Evolutionary conservation across 2,113 vertebrate genomes (phyloP), one percentile per base, ranked within the genome.

Genomic region (Ploceus nigricollis): DNA sequence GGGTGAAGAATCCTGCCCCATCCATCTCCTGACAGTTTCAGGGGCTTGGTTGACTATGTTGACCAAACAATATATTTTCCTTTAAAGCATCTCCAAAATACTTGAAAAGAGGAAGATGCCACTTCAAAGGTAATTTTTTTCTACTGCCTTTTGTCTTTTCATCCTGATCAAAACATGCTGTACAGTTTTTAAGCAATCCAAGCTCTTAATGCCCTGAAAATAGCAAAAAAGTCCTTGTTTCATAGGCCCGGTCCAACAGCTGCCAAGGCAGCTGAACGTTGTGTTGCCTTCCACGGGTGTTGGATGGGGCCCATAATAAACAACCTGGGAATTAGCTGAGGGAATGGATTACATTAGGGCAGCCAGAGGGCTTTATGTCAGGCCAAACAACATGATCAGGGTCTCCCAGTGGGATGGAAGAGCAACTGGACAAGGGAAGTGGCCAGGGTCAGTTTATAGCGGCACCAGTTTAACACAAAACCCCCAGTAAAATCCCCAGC

Each of bases 261-360:
- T 93, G 89, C 45, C 0, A 1, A 82, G 47, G 76, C 82, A 93
- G 83, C 70, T 91, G 91, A 90, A 77, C 3, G 25, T 20, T 86
- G 82, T 2, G 2, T 6, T 92, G 93, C 57, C 45, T 93, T 89
- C 88, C 60, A 60, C 0, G 40, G 85, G 72, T 40, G 35, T 61
- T 92, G 76, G 88, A 84, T 0, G 0, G 42, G 40, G 21, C 87
- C 88, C 85, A 83, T 12, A 35, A 70, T 39, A 90, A 96, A 92
- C 88, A 94, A 86, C 44, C 30, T 48, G 72, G 85, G 88, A 93
- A 90, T 92, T 77, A 92, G 76, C 64, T 30, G 63, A 90, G 72
- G 7, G 15, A 88, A 89, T 0, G 2, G 60, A 86, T 89, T 45
- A 61, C 35, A n/a, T 86, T 66, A 78, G 82, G 68, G 71, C 68